phyloP scores from a whole-genome alignment of 2,113 vertebrate genomes.

The Myrmecobius fasciatus region DNA sequence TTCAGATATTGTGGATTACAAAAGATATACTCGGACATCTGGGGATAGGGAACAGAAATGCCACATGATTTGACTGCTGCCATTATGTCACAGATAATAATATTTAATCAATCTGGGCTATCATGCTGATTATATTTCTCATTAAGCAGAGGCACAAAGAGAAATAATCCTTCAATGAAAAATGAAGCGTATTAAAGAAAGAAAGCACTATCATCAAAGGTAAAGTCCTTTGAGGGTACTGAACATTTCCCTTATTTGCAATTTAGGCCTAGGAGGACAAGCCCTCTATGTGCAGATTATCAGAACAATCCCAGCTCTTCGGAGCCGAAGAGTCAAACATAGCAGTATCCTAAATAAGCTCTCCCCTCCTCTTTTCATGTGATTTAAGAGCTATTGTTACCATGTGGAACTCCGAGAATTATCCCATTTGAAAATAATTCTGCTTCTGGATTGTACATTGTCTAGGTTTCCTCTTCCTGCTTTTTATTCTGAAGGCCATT shows the following conservation, averaged over 20 bases:
- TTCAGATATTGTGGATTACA: neutral
- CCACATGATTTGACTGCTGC: neutral
- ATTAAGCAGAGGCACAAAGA: slow-evolving; percentile 62
- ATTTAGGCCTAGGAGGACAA: slow-evolving; percentile 73
- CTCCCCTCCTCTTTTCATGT: slow-evolving; percentile 40
- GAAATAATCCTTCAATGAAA: slow-evolving; percentile 76
- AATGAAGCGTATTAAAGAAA: slow-evolving; percentile 69
- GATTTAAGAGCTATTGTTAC: slow-evolving; percentile 73
- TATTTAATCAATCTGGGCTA: slow-evolving; percentile 67
- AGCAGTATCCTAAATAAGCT: slow-evolving; percentile 75
- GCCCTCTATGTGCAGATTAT: slow-evolving; percentile 72
- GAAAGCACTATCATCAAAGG: slow-evolving; percentile 72
- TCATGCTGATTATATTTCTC: slow-evolving; percentile 55
- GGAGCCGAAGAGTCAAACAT: slow-evolving; percentile 62
- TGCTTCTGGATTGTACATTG: slow-evolving; percentile 74
- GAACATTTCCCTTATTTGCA: slow-evolving; percentile 73
- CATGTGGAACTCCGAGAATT: slow-evolving; percentile 70
- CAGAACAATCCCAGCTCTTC: slow-evolving; percentile 71
- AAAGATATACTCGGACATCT: neutral
- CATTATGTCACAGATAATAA: neutral
- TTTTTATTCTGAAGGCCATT: slow-evolving; percentile 70
- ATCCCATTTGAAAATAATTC: slow-evolving; percentile 76
- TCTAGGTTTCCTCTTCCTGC: slow-evolving; percentile 71
- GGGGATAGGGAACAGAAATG: neutral
- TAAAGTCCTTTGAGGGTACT: slow-evolving; percentile 58